These are phyloP conservation scores for Geodia barretti DNA, from an alignment of 37 sponge, comb jelly and placozoan species.

Conservation along the genomic window DNA sequence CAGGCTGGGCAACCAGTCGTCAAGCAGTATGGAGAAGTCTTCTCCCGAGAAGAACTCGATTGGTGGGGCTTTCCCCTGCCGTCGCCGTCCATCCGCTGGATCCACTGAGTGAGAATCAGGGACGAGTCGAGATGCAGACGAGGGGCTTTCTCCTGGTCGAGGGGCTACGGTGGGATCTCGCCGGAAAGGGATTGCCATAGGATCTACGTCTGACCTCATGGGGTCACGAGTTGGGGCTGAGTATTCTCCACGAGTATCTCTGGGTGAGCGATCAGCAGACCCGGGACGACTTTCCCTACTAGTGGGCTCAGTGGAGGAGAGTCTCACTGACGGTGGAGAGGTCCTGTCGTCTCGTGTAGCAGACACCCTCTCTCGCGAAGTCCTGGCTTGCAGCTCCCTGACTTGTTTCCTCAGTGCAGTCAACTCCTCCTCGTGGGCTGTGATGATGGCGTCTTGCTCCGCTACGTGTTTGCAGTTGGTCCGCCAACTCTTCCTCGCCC, in stretches of 20 bases:
- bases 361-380: neutral
- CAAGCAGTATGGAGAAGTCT: neutral
- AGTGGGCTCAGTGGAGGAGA: neutral
- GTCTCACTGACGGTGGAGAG: neutral
- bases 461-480: neutral
- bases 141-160: neutral
- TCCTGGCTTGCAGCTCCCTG: neutral
- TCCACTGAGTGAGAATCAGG: neutral
- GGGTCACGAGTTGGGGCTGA: neutral
- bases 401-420: neutral
- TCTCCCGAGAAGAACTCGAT: neutral
- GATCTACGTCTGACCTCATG: neutral
- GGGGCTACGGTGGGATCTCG: neutral
- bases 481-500: neutral
- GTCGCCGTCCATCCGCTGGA: neutral
- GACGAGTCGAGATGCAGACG: neutral
- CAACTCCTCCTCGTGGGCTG: neutral
- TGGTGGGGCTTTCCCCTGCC: neutral
- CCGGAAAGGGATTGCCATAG: neutral
- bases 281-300: neutral
- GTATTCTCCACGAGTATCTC: neutral
- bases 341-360: neutral
- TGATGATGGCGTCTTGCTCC: neutral
- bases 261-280: neutral
- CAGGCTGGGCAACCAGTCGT: constrained; percentile 1